Evolutionary conservation across 2,113 vertebrate genomes (phyloP).

Genomic region (Malaclemys terrapin): DNA sequence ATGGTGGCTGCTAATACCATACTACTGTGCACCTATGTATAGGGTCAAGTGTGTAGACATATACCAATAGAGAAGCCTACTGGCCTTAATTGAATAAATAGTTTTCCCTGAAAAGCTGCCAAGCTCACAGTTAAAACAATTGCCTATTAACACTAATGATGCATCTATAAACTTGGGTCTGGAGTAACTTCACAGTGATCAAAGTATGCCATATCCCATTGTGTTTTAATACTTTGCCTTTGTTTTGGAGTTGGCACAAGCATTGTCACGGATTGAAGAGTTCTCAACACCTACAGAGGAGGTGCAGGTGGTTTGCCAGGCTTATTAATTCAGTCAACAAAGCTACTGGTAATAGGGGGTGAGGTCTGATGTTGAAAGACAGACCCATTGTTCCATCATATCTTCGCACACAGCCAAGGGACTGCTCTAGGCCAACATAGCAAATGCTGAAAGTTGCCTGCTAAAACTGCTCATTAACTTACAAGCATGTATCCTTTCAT

Average conservation of each 20-base stretch:
- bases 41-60: background rate
- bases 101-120: conserved; percentile 6
- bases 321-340: background rate
- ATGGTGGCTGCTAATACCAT: background rate
- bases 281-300: background rate
- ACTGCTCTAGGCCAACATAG: background rate
- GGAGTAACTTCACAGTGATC: background rate
- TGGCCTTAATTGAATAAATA: background rate
- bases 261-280: background rate
- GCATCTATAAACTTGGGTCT: background rate
- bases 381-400: background rate
- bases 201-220: conserved; percentile 1
- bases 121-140: background rate
- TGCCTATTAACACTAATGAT: background rate
- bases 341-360: background rate
- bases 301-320: background rate
- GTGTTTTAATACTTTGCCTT: background rate
- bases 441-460: background rate
- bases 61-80: fast-evolving
- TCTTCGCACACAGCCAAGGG: background rate
- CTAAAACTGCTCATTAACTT: background rate
- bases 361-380: background rate
- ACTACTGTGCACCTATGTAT: fast-evolving
- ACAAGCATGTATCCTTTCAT: background rate
- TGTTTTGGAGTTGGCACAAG: background rate